Evolutionary conservation across 2,113 vertebrate genomes (phyloP).

Genomic region (Solenodon paradoxus): DNA sequence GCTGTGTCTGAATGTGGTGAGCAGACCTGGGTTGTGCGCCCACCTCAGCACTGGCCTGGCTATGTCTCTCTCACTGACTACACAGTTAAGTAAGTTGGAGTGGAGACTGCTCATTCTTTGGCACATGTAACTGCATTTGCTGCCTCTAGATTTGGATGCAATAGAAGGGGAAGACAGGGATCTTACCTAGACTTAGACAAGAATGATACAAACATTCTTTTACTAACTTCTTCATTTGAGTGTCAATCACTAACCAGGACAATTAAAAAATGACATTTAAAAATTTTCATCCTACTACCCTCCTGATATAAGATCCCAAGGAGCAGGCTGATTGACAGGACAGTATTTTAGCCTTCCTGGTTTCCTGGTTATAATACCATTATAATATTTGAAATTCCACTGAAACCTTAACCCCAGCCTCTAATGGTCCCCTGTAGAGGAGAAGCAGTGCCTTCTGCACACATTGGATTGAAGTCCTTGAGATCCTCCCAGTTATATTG

Average conservation of each 20-base stretch:
- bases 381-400: not conserved
- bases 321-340: not conserved
- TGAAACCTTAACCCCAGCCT: not conserved
- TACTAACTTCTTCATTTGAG: not conserved
- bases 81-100: not conserved
- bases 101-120: not conserved
- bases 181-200: not conserved
- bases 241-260: not conserved
- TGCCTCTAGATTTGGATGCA: not conserved
- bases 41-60: not conserved
- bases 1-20: not conserved
- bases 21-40: too few relatives aligned
- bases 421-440: not conserved
- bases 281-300: not conserved
- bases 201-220: not conserved
- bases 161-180: not conserved
- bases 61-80: not conserved
- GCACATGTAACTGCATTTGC: too few relatives aligned
- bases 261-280: not conserved
- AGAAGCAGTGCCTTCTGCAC: conserved; percentile 19
- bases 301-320: conserved; percentile 6
- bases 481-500: conserved; percentile 14
- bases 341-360: not conserved
- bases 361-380: not conserved
- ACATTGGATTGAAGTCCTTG: not conserved